phyloP scores from a whole-genome alignment of 2,113 vertebrate species.

The Dendrocopos noguchii region DNA sequence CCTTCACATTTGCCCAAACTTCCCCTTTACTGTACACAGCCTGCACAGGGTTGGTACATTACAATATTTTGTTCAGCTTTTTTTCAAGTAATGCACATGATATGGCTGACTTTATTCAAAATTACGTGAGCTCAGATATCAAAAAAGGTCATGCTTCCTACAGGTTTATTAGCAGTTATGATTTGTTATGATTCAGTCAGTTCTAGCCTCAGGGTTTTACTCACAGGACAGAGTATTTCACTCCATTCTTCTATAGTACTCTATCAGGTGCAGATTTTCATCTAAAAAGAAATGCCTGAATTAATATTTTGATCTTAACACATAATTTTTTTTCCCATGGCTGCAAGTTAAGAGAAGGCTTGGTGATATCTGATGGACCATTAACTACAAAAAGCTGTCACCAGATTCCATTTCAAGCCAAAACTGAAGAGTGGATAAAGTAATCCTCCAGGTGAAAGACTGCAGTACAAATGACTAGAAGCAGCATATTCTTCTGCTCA shows the following conservation, averaged over 20 bases:
- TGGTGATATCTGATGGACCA: background rate
- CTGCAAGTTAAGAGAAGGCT: background rate
- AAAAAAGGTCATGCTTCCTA: background rate
- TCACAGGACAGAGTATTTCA: background rate
- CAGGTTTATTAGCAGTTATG: background rate
- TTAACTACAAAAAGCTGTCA: background rate
- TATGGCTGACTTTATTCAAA: background rate
- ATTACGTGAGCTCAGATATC: background rate
- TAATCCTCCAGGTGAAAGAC: background rate
- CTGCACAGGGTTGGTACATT: background rate
- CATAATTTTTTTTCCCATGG: fast-evolving
- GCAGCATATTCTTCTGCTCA: background rate
- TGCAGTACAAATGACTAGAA: conserved; percentile 21
- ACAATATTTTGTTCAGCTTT: background rate
- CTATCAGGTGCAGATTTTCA: background rate
- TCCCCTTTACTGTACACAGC: background rate
- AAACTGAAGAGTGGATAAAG: background rate
- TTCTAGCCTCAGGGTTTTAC: background rate
- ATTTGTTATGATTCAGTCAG: background rate
- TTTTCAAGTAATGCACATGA: background rate
- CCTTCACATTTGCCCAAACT: background rate
- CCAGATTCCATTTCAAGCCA: background rate
- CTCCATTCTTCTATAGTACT: background rate
- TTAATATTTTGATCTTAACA: background rate
- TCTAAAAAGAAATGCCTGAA: background rate